These are phyloP conservation scores for Meteorus colon DNA, from an alignment of 2,888 invertebrate species.

Conservation along the genomic window DNA sequence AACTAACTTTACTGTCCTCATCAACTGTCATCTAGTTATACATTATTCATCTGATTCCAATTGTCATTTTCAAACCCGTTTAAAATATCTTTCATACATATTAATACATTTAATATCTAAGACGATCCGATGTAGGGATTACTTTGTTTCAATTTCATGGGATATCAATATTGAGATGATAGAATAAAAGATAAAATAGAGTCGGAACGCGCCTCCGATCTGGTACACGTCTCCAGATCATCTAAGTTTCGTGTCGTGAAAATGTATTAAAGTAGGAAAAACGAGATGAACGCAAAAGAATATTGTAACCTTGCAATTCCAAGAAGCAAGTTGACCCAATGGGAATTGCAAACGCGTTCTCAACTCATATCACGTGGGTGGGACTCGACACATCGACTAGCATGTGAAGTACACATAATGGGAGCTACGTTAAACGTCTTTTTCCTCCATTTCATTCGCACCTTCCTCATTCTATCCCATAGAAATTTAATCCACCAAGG, in stretches of 20 bases:
- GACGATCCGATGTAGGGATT: no score
- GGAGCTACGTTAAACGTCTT: conserved; percentile 23
- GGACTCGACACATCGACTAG: conserved; percentile 17
- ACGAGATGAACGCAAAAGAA: neutral
- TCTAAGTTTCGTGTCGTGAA: conserved; percentile 15
- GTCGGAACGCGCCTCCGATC: no score
- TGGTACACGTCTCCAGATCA: neutral
- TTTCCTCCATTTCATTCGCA: neutral
- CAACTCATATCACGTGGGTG: conserved; percentile 14
- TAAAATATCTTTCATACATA: no score
- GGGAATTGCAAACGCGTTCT: neutral
- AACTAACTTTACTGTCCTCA: no score
- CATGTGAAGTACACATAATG: conserved; percentile 43
- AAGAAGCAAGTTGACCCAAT: neutral
- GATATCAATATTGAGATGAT: no score
- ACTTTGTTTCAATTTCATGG: no score
- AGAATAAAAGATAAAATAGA: no score
- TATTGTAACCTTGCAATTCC: neutral
- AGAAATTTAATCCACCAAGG: conserved; percentile 62
- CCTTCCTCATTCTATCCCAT: conserved; percentile 31
- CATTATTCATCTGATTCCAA: no score
- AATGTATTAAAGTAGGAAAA: conserved; percentile 5
- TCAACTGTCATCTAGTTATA: no score
- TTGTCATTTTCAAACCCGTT: no score
- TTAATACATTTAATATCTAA: no score